Base-by-base conservation (phyloP, 2,888 invertebrate species). In the Podabrus alpinus region DNA sequence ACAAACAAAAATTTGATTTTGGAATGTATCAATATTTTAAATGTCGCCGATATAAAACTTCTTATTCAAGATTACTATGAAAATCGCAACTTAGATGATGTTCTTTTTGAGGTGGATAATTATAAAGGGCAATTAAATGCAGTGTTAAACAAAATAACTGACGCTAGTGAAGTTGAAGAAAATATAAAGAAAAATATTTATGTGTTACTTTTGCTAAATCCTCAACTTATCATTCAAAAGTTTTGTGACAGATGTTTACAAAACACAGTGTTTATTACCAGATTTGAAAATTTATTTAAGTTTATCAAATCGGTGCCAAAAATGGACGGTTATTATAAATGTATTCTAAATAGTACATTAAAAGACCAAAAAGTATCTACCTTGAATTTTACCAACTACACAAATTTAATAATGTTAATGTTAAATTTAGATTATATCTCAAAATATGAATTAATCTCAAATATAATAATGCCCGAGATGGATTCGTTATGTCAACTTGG, bases 171-270 rank as follows among this genome's bases (percentile, higher is more conserved):
- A 25, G 70, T 66, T 9, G 77, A 80, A 4, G 79, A 81, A 10
- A 73, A 80, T 19, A 76, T 81, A 62, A 70, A 74, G n/a, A 82
- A 81, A 76, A 80, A 85, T 13, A 75, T 86, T 13, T 75, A 82
- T 61, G 76, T 86, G 19, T 71, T 86, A 59, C 73, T 86, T 10
- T 71, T 87, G 59, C 85, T 86, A 81, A 84, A 85, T 80, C 83
- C 85, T 0, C 73, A 79, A 59, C 29, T 77, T 19, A 81, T 84
- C 59, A 75, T 86, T 19, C 71, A 21, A 7, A 78, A 78, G 68
- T 76, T 86, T 4, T 85, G 82, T 71, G 75, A 69, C 11, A 83
- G 84, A 76, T 85, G 85, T 79, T 69, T 86, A 16, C 85, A 84
- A 70, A 85, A 81, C 73, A 21, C 74, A 17, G 80, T 81, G 66